phyloP scores from a whole-genome alignment of 2,888 invertebrate species.

The Caenorhabditis macrosperma region DNA sequence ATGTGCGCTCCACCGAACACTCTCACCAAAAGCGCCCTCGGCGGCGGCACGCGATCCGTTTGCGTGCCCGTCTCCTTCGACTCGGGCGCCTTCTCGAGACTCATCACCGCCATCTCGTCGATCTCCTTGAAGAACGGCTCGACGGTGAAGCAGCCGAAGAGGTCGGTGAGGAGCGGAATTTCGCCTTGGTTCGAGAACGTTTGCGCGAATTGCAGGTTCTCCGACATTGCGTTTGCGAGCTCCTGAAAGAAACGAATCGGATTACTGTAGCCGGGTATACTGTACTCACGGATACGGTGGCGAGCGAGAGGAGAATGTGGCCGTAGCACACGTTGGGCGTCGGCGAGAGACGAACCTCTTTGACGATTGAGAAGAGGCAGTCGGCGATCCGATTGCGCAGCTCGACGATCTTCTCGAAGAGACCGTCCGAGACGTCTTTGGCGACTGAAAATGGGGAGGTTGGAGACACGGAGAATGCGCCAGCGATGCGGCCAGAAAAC shows the following conservation, averaged over 20 bases:
- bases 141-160: constrained; percentile 78
- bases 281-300: constrained; percentile 71
- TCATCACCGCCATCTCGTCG: constrained; percentile 44
- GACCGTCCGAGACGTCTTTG: constrained; percentile 70
- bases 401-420: constrained; percentile 67
- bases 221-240: constrained; percentile 75
- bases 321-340: constrained; percentile 70
- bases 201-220: constrained; percentile 78
- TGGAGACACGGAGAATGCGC: neutral
- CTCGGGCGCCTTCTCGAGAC: constrained; percentile 25
- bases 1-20: neutral
- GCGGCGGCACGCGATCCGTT: constrained; percentile 49
- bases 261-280: neutral
- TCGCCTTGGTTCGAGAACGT: constrained; percentile 74
- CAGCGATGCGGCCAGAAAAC: too few species aligned
- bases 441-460: constrained; percentile 67
- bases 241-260: constrained; percentile 63
- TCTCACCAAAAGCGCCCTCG: constrained; percentile 41
- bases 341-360: constrained; percentile 68
- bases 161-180: constrained; percentile 74
- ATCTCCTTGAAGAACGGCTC: constrained; percentile 72
- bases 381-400: constrained; percentile 74
- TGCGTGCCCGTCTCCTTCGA: constrained; percentile 37
- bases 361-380: constrained; percentile 72
- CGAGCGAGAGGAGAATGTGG: constrained; percentile 74